These are phyloP conservation scores for Phallusia fumigata DNA, from an alignment of 23 tunicate genomes.

Conservation along the genomic window DNA sequence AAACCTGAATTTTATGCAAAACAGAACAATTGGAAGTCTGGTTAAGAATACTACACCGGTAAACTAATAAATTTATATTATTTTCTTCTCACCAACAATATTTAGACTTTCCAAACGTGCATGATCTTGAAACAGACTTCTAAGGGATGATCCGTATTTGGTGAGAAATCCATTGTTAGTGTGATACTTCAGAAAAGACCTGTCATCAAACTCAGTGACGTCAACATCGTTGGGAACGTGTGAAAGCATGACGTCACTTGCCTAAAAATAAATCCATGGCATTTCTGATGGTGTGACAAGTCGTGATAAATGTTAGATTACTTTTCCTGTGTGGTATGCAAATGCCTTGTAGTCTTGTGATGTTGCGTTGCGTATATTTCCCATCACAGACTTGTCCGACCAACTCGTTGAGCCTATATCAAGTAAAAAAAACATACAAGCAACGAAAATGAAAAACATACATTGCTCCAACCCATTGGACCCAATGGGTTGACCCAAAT, in stretches of 20 bases:
- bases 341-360: background rate
- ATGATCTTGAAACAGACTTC: background rate
- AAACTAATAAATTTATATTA: background rate
- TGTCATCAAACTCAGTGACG: conserved; percentile 3
- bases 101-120: background rate
- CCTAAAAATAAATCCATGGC: background rate
- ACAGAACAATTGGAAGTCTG: too few species aligned
- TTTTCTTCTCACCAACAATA: background rate
- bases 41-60: too few species aligned
- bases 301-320: background rate
- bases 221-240: background rate
- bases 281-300: background rate
- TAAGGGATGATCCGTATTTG: background rate
- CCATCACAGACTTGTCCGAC: background rate
- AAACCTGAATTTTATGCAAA: background rate
- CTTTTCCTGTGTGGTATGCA: background rate
- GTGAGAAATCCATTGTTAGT: background rate
- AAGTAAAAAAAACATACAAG: too few species aligned
- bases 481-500: too few species aligned
- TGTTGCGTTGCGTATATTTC: background rate
- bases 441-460: background rate
- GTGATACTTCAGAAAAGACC: background rate
- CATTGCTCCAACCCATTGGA: background rate
- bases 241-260: conserved; percentile 7
- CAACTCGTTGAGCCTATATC: conserved; percentile 1